Base-by-base conservation (phyloP, 2,888 invertebrate species). In the Philhelius pedissequus region DNA sequence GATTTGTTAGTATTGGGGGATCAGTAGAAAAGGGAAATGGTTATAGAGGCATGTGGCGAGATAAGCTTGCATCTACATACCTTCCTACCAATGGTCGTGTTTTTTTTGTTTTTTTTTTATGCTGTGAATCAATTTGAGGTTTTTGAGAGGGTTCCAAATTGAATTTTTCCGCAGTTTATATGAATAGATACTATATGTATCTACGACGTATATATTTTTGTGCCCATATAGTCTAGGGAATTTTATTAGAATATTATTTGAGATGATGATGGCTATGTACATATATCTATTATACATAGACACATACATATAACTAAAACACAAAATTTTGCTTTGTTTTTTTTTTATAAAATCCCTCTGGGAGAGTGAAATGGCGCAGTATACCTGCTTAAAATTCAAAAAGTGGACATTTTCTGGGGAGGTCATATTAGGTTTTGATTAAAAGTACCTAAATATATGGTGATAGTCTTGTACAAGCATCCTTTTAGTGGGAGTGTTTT, bases 91-190 rank as follows among this genome's bases (percentile, higher is more conserved):
- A 56, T 70, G 74, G 62, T 69, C 56, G 54, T 60, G 52, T 66
- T 60, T 45, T 30, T 62, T 18, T 5, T 66, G 35, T 50, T 54
- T 64, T 73, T 60, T 80, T 80, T 68, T 73, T 84, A 75, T 75
- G 84, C 75, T 84, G 79, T 84, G 84, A 84, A 84, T 84, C 84
- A 84, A 84, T 84, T 84, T 84, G 70, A 80, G 84, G 71, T 80
- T 80, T 56, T 60, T 62, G 79, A 76, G 84, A 62, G 84, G 84
- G 71, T 79, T 84, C 66, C 84, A 84, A 84, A 84, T 84, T 84
- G 84, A 84, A 84, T 84, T 84, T 84, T 79, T 84, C 84, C 79
- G 84, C 84, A 84, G 84, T 84, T 84, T 84, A 84, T 84, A 80
- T 71, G 68, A 76, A 75, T 79, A 54, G 40, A 50, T 48, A 25